These are phyloP conservation scores for Cactoblastis cactorum DNA, from an alignment of 2,888 invertebrate genomes.

Conservation along the genomic window DNA sequence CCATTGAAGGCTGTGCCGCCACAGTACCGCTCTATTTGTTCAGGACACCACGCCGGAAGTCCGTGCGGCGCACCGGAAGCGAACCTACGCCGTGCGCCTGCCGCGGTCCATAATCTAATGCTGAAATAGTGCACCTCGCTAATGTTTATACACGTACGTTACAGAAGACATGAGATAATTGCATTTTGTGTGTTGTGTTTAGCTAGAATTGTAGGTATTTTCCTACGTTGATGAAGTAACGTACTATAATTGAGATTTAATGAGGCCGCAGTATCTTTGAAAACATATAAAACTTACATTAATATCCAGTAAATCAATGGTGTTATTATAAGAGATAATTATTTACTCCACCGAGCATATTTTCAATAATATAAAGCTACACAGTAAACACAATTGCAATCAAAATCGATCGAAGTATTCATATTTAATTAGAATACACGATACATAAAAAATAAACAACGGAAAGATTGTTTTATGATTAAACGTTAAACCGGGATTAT, in stretches of 20 bases:
- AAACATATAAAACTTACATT: too few species aligned
- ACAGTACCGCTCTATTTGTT: slow-evolving; percentile 60
- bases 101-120: slow-evolving; percentile 17
- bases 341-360: too few species aligned
- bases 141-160: neutral
- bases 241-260: too few species aligned
- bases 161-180: neutral
- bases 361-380: too few species aligned
- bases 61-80: slow-evolving; percentile 58
- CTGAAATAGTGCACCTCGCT: neutral
- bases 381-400: too few species aligned
- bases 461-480: neutral
- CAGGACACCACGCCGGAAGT: slow-evolving; percentile 60
- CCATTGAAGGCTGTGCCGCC: slow-evolving; percentile 38
- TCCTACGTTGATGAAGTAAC: neutral
- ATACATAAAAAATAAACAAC: neutral
- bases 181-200: neutral
- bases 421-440: too few species aligned
- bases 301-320: too few species aligned
- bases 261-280: too few species aligned
- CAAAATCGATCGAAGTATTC: too few species aligned
- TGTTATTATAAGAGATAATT: too few species aligned
- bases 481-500: neutral
- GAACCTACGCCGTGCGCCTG: slow-evolving; percentile 27
- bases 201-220: neutral